phyloP scores from a whole-genome alignment of 2,113 vertebrate species.

The Microcebus ravelobensis region DNA sequence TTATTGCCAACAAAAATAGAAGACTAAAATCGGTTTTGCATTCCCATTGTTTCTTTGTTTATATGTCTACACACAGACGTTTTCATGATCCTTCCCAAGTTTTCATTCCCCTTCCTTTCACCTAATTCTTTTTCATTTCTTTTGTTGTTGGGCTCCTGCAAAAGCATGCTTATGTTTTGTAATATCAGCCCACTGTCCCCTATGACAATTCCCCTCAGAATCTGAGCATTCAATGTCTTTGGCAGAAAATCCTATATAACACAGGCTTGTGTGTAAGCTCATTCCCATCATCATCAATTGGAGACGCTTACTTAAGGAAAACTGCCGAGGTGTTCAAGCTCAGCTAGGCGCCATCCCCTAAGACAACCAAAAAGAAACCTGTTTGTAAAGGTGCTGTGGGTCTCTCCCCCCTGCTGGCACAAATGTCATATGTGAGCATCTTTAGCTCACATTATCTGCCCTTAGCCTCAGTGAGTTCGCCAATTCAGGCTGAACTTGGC shows the following conservation, averaged over 20 bases:
- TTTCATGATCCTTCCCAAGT: slow-evolving; percentile 20
- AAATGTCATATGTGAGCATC: slow-evolving; percentile 56
- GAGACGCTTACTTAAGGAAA: slow-evolving; percentile 79
- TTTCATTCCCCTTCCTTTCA: slow-evolving; percentile 30
- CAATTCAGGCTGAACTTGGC: slow-evolving; percentile 52
- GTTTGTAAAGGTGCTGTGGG: slow-evolving; percentile 28
- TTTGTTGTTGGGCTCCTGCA: slow-evolving; percentile 50
- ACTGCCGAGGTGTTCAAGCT: slow-evolving; percentile 26
- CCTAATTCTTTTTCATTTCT: background rate
- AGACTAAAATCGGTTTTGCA: background rate
- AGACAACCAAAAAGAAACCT: background rate
- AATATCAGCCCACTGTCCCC: slow-evolving; percentile 33
- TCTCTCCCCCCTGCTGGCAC: background rate
- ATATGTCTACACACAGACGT: no score
- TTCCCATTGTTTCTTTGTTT: background rate
- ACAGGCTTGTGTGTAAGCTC: slow-evolving; percentile 42
- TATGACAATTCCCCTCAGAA: background rate
- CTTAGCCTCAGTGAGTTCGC: slow-evolving; percentile 79
- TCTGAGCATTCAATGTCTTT: slow-evolving; percentile 58
- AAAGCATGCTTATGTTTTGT: slow-evolving; percentile 49
- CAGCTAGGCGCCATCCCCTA: slow-evolving; percentile 50
- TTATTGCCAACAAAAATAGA: background rate
- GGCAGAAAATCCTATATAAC: slow-evolving; percentile 78
- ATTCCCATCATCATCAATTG: slow-evolving; percentile 77
- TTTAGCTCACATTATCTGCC: slow-evolving; percentile 57